phyloP scores from a whole-genome alignment of 2,113 vertebrate species.

The Rhynchomys soricoides region DNA sequence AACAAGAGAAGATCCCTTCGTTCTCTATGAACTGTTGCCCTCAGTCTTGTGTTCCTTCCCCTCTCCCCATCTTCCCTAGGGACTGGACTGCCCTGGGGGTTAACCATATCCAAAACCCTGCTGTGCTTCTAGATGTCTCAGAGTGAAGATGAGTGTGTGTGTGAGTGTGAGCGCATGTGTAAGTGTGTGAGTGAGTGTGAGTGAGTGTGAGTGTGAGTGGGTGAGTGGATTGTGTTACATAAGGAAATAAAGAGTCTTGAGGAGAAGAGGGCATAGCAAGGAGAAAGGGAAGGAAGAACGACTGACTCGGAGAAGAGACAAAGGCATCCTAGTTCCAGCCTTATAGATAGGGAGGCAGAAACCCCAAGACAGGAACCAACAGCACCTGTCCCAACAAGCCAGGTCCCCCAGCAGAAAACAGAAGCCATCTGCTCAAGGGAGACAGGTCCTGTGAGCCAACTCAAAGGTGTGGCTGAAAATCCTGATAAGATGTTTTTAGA shows the following conservation, averaged over 20 bases:
- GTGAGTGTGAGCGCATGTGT: no score
- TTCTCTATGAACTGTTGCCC: background rate
- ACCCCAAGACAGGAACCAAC: background rate
- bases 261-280: background rate
- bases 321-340: background rate
- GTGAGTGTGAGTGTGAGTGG: no score
- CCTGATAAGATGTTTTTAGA: conserved; percentile 9
- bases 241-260: background rate
- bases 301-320: background rate
- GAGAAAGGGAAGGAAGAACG: background rate
- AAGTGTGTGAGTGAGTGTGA: no score
- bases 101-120: background rate
- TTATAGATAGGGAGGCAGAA: background rate
- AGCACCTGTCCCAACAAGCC: background rate
- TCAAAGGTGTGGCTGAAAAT: background rate
- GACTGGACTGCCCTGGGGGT: background rate
- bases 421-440: background rate
- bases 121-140: background rate
- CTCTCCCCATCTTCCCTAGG: background rate
- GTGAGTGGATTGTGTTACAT: background rate
- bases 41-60: background rate
- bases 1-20: no score
- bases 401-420: background rate
- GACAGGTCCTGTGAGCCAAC: background rate
- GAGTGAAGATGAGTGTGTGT: no score